phyloP scores from a whole-genome alignment of 92 coral and sea anemone species.

The Chrysogorgia sp. region DNA sequence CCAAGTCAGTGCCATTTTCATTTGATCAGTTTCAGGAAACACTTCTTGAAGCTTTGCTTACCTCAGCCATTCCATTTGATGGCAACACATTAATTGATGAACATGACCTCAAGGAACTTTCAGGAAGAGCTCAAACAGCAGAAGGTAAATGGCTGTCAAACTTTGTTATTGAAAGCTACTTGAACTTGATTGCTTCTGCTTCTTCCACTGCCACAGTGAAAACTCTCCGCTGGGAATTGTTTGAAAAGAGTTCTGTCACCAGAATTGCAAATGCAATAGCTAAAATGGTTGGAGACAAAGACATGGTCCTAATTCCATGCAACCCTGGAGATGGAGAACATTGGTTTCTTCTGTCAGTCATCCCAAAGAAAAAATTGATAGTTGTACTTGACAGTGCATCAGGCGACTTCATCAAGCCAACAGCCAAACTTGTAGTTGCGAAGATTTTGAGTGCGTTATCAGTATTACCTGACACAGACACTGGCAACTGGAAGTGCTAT shows the following conservation, averaged over 20 bases:
- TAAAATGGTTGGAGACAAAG: background rate
- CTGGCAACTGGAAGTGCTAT: conserved; percentile 26
- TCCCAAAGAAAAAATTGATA: conserved; percentile 1
- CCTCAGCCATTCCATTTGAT: conserved; percentile 16
- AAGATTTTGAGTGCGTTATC: too few species aligned
- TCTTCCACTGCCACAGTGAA: conserved; percentile 16
- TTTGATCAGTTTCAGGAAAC: conserved; percentile 22
- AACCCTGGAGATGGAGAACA: conserved; percentile 3
- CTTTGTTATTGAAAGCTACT: conserved; percentile 25
- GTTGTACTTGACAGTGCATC: conserved; percentile 18
- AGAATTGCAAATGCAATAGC: conserved; percentile 27
- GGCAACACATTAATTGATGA: conserved; percentile 35
- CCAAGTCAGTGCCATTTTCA: conserved; percentile 36
- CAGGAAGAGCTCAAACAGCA: conserved; percentile 40
- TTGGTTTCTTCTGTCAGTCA: conserved; percentile 16
- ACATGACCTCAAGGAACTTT: conserved; percentile 34
- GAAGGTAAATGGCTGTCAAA: conserved; percentile 51
- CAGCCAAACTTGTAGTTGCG: too few species aligned
- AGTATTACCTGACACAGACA: conserved; percentile 1
- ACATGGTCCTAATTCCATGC: conserved; percentile 12
- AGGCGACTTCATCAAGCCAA: too few species aligned
- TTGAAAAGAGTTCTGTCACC: conserved; percentile 37
- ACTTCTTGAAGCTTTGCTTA: conserved; percentile 49
- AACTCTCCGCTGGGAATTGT: conserved; percentile 40
- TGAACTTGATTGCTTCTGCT: conserved; percentile 32